Percentiles rank a stretch among this genome's conserved stretches.
Conservation (phyloP, 2,113 vertebrate species). For the Oriolus oriolus region DNA sequence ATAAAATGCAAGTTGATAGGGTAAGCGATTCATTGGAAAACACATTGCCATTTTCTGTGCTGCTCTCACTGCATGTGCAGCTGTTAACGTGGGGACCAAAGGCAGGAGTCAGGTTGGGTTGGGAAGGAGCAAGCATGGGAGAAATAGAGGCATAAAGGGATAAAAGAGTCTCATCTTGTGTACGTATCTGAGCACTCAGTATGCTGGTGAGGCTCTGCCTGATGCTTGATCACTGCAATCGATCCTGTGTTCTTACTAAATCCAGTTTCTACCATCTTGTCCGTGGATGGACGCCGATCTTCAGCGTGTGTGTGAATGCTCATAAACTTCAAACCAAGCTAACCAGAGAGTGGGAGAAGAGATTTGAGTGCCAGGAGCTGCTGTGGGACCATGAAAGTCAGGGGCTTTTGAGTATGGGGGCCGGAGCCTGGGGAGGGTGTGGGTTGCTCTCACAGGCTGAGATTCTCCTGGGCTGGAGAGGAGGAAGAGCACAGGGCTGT, state of each 20-base stretch:
- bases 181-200: background rate
- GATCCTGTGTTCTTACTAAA: background rate
- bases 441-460: background rate
- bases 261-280: background rate
- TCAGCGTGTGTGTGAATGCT: background rate
- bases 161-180: background rate
- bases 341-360: background rate
- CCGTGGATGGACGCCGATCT: accelerated
- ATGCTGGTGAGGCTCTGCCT: background rate
- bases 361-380: background rate
- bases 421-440: background rate
- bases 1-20: background rate
- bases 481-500: background rate
- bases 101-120: background rate
- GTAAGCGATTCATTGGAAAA: background rate
- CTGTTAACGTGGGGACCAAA: background rate
- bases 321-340: background rate
- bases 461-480: background rate
- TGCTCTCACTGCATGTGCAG: background rate
- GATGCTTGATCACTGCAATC: background rate
- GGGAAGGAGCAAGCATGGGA: background rate
- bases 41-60: background rate
- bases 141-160: background rate
- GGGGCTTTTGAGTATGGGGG: background rate
- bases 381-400: background rate